These are phyloP conservation scores for Spea multiplicata DNA, from an alignment of 2,113 vertebrate genomes.

Conservation along the genomic window DNA sequence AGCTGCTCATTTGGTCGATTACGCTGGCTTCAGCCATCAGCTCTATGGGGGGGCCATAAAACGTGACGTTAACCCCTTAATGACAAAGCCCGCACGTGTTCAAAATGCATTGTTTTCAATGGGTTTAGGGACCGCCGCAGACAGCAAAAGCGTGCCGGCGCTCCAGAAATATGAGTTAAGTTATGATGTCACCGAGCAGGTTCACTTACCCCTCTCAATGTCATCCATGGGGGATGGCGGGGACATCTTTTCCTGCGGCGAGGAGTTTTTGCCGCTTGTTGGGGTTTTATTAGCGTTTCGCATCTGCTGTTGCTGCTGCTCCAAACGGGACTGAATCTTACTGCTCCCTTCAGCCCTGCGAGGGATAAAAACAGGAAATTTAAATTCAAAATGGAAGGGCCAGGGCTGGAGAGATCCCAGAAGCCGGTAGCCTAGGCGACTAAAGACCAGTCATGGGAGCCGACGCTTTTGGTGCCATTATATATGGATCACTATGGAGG, in stretches of 20 bases:
- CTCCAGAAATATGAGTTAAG: too few relatives aligned
- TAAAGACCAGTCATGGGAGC: too few relatives aligned
- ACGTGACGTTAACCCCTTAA: background rate
- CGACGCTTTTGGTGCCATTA: too few relatives aligned
- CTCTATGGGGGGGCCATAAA: constrained; percentile 62
- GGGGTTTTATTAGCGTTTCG: constrained; percentile 66
- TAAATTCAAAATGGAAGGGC: too few relatives aligned
- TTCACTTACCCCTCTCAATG: constrained; percentile 84
- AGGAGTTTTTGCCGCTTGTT: constrained; percentile 65
- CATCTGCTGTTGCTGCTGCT: constrained; percentile 72
- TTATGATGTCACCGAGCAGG: too few relatives aligned
- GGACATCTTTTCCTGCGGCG: constrained; percentile 75
- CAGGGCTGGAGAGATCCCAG: too few relatives aligned
- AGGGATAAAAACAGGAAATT: constrained; percentile 10
- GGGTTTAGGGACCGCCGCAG: too few relatives aligned
- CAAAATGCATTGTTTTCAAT: too few relatives aligned
- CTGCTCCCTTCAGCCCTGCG: constrained; percentile 91
- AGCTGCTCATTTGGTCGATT: constrained; percentile 93
- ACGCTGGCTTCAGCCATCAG: constrained; percentile 89
- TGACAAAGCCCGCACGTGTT: too few relatives aligned
- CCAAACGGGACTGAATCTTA: constrained; percentile 83
- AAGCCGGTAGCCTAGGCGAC: too few relatives aligned
- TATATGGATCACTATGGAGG: too few relatives aligned
- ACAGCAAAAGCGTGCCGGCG: background rate
- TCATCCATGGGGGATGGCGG: constrained; percentile 88